Base-by-base conservation (phyloP, 1,140 invertebrate genomes). In the Hyles vespertilio region DNA sequence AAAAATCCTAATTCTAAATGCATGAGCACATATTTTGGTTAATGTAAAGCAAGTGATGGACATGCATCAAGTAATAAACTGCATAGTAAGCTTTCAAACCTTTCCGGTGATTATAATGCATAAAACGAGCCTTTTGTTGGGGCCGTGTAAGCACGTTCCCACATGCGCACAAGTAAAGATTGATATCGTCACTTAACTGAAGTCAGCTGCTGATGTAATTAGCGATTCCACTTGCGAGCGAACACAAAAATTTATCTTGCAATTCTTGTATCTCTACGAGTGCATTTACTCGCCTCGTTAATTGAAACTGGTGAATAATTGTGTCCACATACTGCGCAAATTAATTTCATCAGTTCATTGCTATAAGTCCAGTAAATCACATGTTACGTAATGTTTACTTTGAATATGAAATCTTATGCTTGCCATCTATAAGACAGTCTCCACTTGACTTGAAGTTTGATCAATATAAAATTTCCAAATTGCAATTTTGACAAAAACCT, bases 141-240 rank as follows among this genome's bases (percentile, higher is more conserved):
- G 61, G 54, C 57, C 48, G 52, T 61, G 55, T 58, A 63, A 51
- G 51, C 56, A 49, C 51, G 63, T 70, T 68, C 61, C 53, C 63
- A 60, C 63, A 61, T 67, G 51, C 62, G 59, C 52, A 59, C 49
- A 51, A 64, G 56, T 60, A 46, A 70, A 79, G 77, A 79, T 77
- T 74, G 59, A 75, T 79, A 74, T 72, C 70, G 58, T 56, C 70
- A 75, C 74, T 77, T 77, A 74, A 66, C 58, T 33, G 65, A 49
- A 74, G 64, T 74, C 77, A 77, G 77, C 76, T 74, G 76, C 65
- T 73, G 74, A 74, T 68, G 69, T 61, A 77, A 73, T 75, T 79
- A 77, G 65, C 67, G 70, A 70, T 69, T 60, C 61, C 49, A 59
- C 45, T 59, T 51, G 60, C 66, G 52, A 56, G 46, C 59, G 33